A percentile compares a stretch with the other conserved stretches of the same genome.
phyloP scores from a whole-genome alignment of 2,797 vertebrate species.

The Channa striata region DNA sequence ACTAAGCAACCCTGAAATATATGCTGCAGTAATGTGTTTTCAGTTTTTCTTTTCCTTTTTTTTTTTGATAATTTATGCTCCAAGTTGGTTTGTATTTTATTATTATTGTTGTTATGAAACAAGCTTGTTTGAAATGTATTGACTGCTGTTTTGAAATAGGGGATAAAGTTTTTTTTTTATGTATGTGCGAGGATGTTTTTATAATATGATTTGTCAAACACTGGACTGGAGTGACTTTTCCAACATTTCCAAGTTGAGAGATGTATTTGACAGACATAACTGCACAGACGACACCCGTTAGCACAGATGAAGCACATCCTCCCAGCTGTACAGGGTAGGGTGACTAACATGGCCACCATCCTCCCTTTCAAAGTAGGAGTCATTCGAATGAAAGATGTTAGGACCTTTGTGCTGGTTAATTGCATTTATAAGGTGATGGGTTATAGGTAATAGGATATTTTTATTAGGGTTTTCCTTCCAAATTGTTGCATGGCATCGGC shows the following conservation, averaged over 20 bases:
- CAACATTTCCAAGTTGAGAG: slow-evolving; percentile 84
- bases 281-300: slow-evolving; percentile 77
- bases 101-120: slow-evolving; percentile 93
- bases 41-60: slow-evolving; percentile 64
- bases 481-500: slow-evolving; percentile 62
- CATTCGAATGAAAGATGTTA: slow-evolving; percentile 50
- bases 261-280: slow-evolving; percentile 82
- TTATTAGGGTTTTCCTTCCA: slow-evolving; percentile 60
- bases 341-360: slow-evolving; percentile 53
- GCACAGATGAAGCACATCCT: slow-evolving; percentile 65
- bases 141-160: slow-evolving; percentile 99
- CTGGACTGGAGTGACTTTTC: slow-evolving; percentile 96
- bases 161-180: slow-evolving; percentile 88
- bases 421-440: slow-evolving; percentile 49
- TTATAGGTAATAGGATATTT: slow-evolving; percentile 55
- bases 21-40: slow-evolving; percentile 97
- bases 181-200: slow-evolving; percentile 88
- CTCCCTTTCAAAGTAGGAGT: slow-evolving; percentile 58
- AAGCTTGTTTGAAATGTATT: slow-evolving; percentile 96
- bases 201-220: slow-evolving; percentile 99
- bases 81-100: slow-evolving; percentile 92
- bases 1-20: slow-evolving; percentile 94
- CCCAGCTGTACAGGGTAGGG: slow-evolving; percentile 55
- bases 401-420: slow-evolving; percentile 60
- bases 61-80: slow-evolving; percentile 92